These are phyloP conservation scores for Pipistrellus nathusii DNA, from an alignment of 2,797 vertebrate genomes.

Conservation along the genomic window DNA sequence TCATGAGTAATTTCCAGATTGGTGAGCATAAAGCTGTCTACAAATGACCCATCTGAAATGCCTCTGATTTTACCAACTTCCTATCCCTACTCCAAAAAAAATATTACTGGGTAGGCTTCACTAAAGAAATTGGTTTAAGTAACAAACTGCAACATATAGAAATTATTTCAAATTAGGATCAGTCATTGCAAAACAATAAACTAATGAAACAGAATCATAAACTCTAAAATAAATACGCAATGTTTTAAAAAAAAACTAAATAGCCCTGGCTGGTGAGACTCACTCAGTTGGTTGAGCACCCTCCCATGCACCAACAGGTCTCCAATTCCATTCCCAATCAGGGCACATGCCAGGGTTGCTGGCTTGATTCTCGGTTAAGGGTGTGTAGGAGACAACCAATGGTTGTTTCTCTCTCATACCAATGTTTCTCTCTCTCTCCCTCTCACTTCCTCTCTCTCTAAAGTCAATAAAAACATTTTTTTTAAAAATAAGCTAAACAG, in stretches of 20 bases:
- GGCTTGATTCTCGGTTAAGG: not conserved
- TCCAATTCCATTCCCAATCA: not conserved
- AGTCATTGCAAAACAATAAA: constrained; percentile 52
- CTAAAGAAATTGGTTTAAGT: constrained; percentile 28
- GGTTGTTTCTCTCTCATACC: not conserved
- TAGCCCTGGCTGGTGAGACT: not conserved
- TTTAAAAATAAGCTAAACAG: not conserved
- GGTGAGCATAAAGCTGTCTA: constrained; percentile 59
- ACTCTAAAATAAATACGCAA: not conserved
- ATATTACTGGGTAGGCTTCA: constrained; percentile 23
- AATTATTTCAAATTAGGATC: constrained; percentile 44
- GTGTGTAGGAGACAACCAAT: not conserved
- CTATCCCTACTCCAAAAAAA: not conserved
- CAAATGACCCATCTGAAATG: not conserved
- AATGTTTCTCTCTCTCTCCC: not conserved
- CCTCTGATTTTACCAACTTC: constrained; percentile 2
- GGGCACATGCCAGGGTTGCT: not conserved
- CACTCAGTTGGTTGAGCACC: not conserved
- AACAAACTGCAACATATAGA: constrained; percentile 31
- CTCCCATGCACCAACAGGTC: no score
- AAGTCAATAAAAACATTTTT: not conserved
- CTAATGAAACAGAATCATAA: constrained; percentile 22
- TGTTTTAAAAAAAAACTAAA: constrained; percentile 11
- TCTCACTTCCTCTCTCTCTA: not conserved
- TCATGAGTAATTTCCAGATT: constrained; percentile 73